Conservation (phyloP, 2,888 invertebrate genomes). For the Cantharis flavilabris region DNA sequence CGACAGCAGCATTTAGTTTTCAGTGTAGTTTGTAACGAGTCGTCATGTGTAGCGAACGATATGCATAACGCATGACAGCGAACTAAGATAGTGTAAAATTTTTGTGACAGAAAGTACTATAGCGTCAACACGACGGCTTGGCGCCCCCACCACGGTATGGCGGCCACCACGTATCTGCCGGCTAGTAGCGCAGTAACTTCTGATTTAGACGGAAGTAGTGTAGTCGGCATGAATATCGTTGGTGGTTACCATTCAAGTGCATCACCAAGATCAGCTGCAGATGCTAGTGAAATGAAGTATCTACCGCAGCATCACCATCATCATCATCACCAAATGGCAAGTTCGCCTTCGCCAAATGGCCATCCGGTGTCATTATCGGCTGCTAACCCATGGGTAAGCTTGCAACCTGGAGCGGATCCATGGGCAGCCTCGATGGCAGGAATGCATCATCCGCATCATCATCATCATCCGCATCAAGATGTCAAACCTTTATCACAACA, state of each 20-base stretch:
- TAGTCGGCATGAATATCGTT: slow-evolving; percentile 72
- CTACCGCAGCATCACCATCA: slow-evolving; percentile 85
- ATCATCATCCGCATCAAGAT: slow-evolving; percentile 77
- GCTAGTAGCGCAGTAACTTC: slow-evolving; percentile 72
- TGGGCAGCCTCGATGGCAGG: slow-evolving; percentile 73
- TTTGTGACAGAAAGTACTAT: slow-evolving; percentile 37
- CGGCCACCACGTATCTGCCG: slow-evolving; percentile 93
- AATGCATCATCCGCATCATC: slow-evolving; percentile 74
- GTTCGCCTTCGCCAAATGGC: slow-evolving; percentile 70
- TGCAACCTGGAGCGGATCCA: slow-evolving; percentile 76
- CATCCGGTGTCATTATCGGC: slow-evolving; percentile 61
- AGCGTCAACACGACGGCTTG: slow-evolving; percentile 56
- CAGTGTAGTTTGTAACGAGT: slow-evolving; percentile 65
- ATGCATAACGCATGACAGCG: slow-evolving; percentile 65
- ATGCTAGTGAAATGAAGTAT: slow-evolving; percentile 95
- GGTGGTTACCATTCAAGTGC: slow-evolving; percentile 80
- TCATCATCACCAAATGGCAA: slow-evolving; percentile 71
- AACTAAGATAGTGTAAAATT: slow-evolving; percentile 30
- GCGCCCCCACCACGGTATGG: slow-evolving; percentile 77
- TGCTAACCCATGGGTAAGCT: slow-evolving; percentile 78
- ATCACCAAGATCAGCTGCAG: slow-evolving; percentile 83
- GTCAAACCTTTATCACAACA: slow-evolving; percentile 79
- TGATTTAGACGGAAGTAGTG: slow-evolving; percentile 74
- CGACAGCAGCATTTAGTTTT: slow-evolving; percentile 47
- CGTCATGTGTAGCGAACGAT: slow-evolving; percentile 56